A percentile compares a stretch with the other conserved stretches of the same genome.
Conservation (phyloP, 2,113 vertebrate species). For the human (Homo sapiens) region DNA sequence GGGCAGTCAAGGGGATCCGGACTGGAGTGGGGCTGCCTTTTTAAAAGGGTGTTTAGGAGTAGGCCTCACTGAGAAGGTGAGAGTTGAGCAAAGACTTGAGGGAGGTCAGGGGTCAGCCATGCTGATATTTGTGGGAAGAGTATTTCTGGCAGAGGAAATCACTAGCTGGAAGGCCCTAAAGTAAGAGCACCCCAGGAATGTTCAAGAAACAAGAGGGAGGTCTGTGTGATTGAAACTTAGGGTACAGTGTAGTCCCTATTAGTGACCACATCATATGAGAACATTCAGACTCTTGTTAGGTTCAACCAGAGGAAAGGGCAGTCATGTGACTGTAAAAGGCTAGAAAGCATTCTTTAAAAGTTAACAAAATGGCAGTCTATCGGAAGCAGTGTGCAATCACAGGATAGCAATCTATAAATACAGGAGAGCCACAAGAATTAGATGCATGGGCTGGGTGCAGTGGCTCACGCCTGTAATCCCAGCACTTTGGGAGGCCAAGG, state of each 20-base stretch:
- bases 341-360: not conserved
- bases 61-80: accelerated
- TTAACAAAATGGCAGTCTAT: not conserved
- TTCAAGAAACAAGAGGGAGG: not conserved
- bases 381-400: not conserved
- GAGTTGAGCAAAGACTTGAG: not conserved
- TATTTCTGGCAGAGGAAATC: no score
- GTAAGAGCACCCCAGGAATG: not conserved
- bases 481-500: no score
- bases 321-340: not conserved
- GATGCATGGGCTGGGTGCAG: no score
- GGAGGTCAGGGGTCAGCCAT: not conserved
- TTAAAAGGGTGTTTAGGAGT: not conserved
- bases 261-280: not conserved
- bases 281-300: not conserved
- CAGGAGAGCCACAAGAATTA: no score
- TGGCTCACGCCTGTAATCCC: no score
- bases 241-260: no score
- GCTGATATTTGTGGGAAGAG: no score
- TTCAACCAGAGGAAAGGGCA: not conserved
- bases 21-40: not conserved
- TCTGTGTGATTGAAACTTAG: no score
- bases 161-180: not conserved
- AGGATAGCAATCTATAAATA: not conserved
- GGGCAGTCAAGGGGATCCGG: not conserved